Evolutionary conservation across 2,113 vertebrate species (phyloP).

Genomic region (Microcebus tavaratra): DNA sequence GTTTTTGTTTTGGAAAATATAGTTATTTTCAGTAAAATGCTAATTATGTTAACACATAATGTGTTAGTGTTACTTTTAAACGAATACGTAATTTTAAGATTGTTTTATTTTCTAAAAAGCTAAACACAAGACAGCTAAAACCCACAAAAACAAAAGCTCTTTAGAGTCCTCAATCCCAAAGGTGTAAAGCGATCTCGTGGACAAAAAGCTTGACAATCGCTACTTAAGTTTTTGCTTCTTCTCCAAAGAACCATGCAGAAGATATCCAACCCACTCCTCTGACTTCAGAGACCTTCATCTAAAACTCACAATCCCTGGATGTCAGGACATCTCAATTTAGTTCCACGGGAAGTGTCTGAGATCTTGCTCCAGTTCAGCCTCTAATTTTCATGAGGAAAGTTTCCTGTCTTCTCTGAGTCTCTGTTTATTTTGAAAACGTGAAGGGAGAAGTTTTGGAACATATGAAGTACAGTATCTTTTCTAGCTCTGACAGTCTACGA

Average conservation of each 20-base stretch:
- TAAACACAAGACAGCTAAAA: background rate
- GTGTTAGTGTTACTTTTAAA: background rate
- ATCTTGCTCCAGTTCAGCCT: background rate
- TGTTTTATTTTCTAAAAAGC: background rate
- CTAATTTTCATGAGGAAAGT: background rate
- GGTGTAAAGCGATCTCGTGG: background rate
- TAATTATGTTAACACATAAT: background rate
- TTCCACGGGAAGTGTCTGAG: too few species aligned
- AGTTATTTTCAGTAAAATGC: background rate
- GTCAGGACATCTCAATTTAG: background rate
- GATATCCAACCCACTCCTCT: accelerated
- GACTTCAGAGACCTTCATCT: background rate
- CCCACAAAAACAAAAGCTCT: background rate
- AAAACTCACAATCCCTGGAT: background rate
- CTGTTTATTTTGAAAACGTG: background rate
- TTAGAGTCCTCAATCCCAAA: background rate
- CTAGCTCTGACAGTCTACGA: background rate
- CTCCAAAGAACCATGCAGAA: background rate
- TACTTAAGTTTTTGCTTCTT: background rate
- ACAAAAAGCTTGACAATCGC: background rate
- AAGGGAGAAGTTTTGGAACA: background rate
- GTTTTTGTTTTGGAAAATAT: background rate
- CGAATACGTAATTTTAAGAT: background rate
- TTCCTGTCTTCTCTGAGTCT: background rate
- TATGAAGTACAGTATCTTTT: background rate